Evolutionary conservation across 64 coral and sea anemone genomes (phyloP).

Genomic region (Stichodactyla mertensii): DNA sequence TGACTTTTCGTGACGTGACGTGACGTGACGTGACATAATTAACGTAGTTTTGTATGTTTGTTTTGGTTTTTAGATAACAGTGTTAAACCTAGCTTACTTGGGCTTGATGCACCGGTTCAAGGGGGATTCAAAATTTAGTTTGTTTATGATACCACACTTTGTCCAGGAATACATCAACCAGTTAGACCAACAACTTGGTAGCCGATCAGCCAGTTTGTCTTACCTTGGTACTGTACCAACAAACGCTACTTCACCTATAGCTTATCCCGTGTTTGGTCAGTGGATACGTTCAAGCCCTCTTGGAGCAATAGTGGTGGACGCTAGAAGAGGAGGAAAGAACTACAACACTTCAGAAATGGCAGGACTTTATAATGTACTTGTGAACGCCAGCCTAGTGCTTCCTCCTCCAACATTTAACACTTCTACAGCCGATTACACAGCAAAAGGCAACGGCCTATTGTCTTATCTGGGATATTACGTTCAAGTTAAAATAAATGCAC

Average conservation of each 20-base stretch:
- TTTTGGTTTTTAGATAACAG: constrained; percentile 18
- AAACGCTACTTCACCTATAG: background rate
- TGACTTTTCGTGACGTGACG: background rate
- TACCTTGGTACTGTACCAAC: background rate
- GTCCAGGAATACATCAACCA: background rate
- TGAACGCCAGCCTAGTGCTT: background rate
- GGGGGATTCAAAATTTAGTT: background rate
- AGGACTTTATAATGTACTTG: constrained; percentile 30
- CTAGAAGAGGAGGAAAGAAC: background rate
- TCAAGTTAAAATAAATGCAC: background rate
- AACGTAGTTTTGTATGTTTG: background rate
- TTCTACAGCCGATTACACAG: background rate
- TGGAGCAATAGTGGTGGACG: background rate
- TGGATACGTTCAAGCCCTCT: background rate
- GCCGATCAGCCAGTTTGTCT: background rate
- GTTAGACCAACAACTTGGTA: background rate
- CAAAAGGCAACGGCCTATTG: constrained; percentile 25
- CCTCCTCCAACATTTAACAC: constrained; percentile 10
- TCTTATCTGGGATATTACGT: constrained; percentile 8
- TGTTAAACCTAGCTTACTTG: constrained; percentile 43
- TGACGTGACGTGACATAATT: background rate
- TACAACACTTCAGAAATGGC: constrained; percentile 24
- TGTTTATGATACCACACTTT: constrained; percentile 20
- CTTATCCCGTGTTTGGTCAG: background rate
- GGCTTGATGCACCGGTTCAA: constrained; percentile 1